phyloP scores from a whole-genome alignment of 2,113 vertebrate species.

The Procavia capensis region DNA sequence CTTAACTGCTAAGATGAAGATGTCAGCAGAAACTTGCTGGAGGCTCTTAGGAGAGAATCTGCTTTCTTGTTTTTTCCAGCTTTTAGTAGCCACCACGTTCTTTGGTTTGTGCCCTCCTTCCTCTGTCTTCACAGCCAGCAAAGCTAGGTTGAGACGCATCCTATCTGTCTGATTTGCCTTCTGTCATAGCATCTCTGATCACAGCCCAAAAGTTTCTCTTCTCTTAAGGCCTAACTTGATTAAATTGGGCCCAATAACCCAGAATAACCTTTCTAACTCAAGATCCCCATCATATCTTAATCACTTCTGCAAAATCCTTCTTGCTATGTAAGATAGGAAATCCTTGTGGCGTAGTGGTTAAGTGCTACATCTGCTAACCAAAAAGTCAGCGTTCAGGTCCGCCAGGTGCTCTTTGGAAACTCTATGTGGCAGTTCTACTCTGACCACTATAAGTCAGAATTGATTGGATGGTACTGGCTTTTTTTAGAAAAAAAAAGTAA shows the following conservation, averaged over 20 bases:
- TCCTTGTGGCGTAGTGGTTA: no score
- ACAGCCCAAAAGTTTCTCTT: neutral
- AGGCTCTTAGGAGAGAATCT: neutral
- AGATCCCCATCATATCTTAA: neutral
- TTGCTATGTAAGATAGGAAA: no score
- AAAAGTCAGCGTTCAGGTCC: no score
- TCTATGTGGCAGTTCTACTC: no score
- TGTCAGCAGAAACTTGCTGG: neutral
- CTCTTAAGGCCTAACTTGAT: neutral
- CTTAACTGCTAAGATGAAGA: neutral
- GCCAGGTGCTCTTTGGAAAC: no score
- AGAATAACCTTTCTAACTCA: neutral
- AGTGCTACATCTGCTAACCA: no score
- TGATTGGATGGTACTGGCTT: no score
- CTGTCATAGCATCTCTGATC: neutral
- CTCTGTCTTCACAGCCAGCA: conserved; percentile 5
- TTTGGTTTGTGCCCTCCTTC: neutral
- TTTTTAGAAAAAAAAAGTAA: no score
- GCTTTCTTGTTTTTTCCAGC: neutral
- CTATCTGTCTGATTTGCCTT: neutral
- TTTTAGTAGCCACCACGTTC: neutral
- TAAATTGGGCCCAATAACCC: neutral
- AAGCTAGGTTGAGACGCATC: neutral
- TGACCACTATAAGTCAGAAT: no score
- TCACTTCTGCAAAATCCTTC: neutral